Evolutionary conservation across 2,113 vertebrate species (phyloP), one percentile per base, ranked within the genome.

Genomic region (Rhabdomys dilectus): DNA sequence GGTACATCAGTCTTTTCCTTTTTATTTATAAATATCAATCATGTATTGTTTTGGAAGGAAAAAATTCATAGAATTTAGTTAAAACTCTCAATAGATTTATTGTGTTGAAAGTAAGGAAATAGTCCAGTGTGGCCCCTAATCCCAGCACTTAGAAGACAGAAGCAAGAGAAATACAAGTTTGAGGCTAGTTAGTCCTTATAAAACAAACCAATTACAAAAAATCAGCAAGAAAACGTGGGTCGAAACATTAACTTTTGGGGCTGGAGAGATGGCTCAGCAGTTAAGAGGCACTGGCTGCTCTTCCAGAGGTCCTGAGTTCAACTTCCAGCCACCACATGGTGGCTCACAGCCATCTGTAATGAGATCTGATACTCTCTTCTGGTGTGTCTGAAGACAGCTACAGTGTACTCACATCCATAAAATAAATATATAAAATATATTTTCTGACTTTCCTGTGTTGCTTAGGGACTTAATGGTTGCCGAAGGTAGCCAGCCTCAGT

Each of bases 41-140:
- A 73, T 62, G 24, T 78, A 31, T 91, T 93, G 22, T 88, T 91
- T 77, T 62, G 85, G 91, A 95, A 80, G 58, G 70, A 95, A 89
- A 90, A 9, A 86, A 78, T 88, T 94, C 70, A 48, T 64, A 42
- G 73, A 26, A 19, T 91, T 97, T 92, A 95, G 0, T 96, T 89
- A 88, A 94, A 93, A 93, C 62, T 91, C 36, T 93, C 51, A 21
- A 85, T 64, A 45, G 80, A 21, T 94, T 90, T 84, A 42, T 70
- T 89, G 15, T 84, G 53, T 78, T 84, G 10, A 45, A 95, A 94
- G 42, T 77, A 86, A 96, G 48, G 73, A 88, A 88, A 62, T 70
- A 48, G 19, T 64, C 39, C 82, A 85, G 26, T 31, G 60, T 31
- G 39, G 26, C 8, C 16, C 16, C 13, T 85, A 42, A 84, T 62